These are phyloP conservation scores for Callosobruchus maculatus DNA, from an alignment of 2,888 invertebrate species.

Conservation along the genomic window DNA sequence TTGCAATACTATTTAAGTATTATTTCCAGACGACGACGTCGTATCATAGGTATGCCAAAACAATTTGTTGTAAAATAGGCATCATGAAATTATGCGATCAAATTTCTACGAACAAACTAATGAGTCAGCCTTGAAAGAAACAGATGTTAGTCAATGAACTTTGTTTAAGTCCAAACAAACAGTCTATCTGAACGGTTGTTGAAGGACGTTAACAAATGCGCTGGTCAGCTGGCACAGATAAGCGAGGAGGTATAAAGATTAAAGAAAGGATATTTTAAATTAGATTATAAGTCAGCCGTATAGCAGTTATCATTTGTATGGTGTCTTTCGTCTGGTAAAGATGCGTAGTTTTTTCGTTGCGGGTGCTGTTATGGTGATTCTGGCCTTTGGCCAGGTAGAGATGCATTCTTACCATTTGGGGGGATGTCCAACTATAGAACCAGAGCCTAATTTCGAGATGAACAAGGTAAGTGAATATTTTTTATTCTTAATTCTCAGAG, in stretches of 20 bases:
- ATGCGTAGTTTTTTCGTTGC: background rate
- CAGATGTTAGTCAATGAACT: background rate
- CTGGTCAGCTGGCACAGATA: background rate
- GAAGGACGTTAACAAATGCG: background rate
- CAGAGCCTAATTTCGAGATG: conserved; percentile 71
- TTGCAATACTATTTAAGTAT: too few relatives aligned
- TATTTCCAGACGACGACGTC: too few relatives aligned
- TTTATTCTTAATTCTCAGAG: background rate
- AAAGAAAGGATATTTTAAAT: background rate
- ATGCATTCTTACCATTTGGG: conserved; percentile 71
- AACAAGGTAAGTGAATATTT: conserved; percentile 56
- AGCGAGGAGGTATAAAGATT: background rate
- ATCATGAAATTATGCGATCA: background rate
- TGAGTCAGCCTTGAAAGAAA: background rate
- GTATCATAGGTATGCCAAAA: background rate
- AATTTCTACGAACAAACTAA: background rate
- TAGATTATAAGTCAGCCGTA: background rate
- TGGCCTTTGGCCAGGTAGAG: conserved; percentile 16
- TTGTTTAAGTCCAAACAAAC: background rate
- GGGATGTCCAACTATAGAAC: conserved; percentile 69
- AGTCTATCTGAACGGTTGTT: background rate
- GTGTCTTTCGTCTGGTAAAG: background rate
- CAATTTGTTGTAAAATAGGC: background rate
- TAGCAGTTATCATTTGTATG: background rate
- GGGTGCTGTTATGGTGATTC: conserved; percentile 15